These are phyloP conservation scores for Pristionchus pacificus DNA, from an alignment of 1,140 invertebrate species.

Conservation along the genomic window DNA sequence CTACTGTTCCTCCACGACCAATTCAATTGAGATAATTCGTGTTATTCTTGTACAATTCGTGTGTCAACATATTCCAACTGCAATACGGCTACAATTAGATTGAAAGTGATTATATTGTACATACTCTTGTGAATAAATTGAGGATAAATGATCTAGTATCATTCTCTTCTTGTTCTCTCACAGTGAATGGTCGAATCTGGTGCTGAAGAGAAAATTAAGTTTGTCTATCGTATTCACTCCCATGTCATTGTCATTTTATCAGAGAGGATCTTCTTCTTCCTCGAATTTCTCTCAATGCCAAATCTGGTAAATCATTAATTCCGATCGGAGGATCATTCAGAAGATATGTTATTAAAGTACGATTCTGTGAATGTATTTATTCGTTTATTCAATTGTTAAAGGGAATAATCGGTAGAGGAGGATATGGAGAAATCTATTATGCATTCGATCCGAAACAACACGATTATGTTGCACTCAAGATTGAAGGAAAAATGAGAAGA, in stretches of 20 bases:
- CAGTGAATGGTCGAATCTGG: too few relatives aligned
- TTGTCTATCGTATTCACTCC: too few relatives aligned
- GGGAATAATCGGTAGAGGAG: conserved; percentile 90
- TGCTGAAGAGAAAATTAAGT: neutral
- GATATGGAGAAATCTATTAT: conserved; percentile 99
- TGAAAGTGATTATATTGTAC: too few relatives aligned
- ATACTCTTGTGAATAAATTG: neutral
- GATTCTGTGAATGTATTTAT: too few relatives aligned
- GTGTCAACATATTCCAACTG: too few relatives aligned
- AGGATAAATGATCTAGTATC: neutral
- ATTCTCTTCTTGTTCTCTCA: neutral
- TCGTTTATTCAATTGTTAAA: too few relatives aligned
- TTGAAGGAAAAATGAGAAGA: conserved; percentile 90
- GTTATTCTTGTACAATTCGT: too few relatives aligned
- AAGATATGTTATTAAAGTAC: neutral
- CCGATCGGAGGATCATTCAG: neutral
- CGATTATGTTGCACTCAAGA: conserved; percentile 90
- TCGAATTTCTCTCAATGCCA: neutral
- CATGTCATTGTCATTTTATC: neutral
- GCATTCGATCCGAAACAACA: conserved; percentile 72
- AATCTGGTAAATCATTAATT: neutral
- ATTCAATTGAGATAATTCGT: neutral
- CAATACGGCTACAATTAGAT: too few relatives aligned
- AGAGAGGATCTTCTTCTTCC: neutral
- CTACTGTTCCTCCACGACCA: neutral